phyloP scores from a whole-genome alignment of 2,888 invertebrate genomes.

The Tigriopus californicus region DNA sequence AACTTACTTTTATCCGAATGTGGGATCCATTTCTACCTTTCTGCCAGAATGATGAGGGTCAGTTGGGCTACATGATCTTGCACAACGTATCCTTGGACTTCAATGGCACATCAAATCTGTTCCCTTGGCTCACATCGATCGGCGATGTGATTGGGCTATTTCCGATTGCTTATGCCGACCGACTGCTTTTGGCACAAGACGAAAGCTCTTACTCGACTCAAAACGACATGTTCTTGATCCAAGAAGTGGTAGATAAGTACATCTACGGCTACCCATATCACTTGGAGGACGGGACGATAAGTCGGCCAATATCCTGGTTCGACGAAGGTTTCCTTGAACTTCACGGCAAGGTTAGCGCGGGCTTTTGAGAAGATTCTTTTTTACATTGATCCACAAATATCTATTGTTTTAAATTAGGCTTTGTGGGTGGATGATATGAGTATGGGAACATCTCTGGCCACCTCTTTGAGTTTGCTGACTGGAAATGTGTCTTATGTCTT shows the following conservation, averaged over 20 bases:
- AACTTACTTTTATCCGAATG: not conserved
- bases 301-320: not conserved
- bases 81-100: not conserved
- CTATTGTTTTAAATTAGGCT: not conserved
- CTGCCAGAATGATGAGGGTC: not conserved
- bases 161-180: constrained; percentile 1
- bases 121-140: constrained; percentile 5
- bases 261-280: constrained; percentile 4
- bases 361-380: not conserved
- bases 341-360: not conserved
- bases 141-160: constrained; percentile 4
- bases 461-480: not conserved
- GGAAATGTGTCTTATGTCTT: not conserved
- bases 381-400: not conserved
- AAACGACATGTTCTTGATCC: not conserved
- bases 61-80: not conserved
- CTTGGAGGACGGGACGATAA: not conserved
- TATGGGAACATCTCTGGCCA: not conserved
- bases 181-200: not conserved
- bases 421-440: constrained; percentile 9
- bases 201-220: not conserved
- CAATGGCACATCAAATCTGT: not conserved
- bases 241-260: constrained; percentile 4
- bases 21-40: not conserved
- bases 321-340: not conserved